These are phyloP conservation scores for Macrocentrus cingulum DNA, from an alignment of 1,140 invertebrate genomes.

Conservation along the genomic window DNA sequence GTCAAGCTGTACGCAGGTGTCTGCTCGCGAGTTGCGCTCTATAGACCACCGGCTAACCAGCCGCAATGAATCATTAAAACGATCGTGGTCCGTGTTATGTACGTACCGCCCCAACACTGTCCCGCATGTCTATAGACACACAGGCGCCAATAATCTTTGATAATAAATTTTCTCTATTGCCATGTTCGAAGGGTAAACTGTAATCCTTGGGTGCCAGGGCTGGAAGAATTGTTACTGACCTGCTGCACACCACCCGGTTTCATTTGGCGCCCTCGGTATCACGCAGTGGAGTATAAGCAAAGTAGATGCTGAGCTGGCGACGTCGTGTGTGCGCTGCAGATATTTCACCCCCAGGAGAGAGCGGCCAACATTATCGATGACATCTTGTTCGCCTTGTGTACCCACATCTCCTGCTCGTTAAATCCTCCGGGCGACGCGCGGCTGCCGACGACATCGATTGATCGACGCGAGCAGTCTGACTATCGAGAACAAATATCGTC, in stretches of 20 bases:
- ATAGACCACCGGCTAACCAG: constrained; percentile 14
- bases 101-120: constrained; percentile 8
- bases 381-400: constrained; percentile 14
- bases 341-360: constrained; percentile 1
- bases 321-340: too few species aligned
- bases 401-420: constrained; percentile 14
- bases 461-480: not conserved
- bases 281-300: too few species aligned
- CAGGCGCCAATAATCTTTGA: too few species aligned
- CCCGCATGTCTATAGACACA: not conserved
- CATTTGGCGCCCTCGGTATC: too few species aligned
- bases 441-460: constrained; percentile 12
- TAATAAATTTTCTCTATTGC: too few species aligned
- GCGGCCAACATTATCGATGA: constrained; percentile 10
- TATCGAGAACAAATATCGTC: too few species aligned
- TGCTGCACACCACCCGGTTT: too few species aligned
- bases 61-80: constrained; percentile 22
- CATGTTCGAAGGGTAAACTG: too few species aligned
- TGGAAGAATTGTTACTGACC: too few species aligned
- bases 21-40: constrained; percentile 17
- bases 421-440: constrained; percentile 1
- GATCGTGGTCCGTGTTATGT: constrained; percentile 18
- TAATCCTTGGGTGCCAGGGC: too few species aligned
- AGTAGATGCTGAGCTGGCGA: too few species aligned
- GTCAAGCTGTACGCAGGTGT: constrained; percentile 22